A percentile compares a stretch with the other conserved stretches of the same genome.
Evolutionary conservation across 2,113 vertebrate genomes (phyloP).

Genomic region (Clarias macrocephalus): DNA sequence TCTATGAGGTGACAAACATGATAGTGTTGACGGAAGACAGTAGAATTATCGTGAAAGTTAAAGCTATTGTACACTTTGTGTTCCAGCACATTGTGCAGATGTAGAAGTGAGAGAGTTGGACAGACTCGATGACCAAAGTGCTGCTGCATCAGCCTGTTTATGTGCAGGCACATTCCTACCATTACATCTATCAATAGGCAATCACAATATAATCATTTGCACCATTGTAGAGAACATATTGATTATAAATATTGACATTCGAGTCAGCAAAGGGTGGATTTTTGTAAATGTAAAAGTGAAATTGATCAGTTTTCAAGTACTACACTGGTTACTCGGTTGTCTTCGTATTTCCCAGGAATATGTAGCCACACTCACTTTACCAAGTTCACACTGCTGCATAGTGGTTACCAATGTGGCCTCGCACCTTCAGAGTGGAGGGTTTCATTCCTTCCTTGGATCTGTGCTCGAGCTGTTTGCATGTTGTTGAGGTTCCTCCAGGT

Average conservation of each 20-base stretch:
- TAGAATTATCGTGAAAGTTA: neutral
- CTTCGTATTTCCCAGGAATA: neutral
- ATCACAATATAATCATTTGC: neutral
- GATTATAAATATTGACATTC: neutral
- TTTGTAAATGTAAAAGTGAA: neutral
- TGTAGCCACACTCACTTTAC: neutral
- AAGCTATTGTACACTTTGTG: neutral
- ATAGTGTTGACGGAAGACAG: neutral
- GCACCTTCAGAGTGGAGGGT: too few relatives aligned
- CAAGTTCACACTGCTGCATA: too few relatives aligned
- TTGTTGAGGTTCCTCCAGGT: too few relatives aligned
- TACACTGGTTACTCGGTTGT: neutral
- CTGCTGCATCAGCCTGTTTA: neutral
- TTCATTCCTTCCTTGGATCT: too few relatives aligned
- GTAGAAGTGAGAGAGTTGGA: neutral
- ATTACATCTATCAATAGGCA: neutral
- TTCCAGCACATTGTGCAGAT: neutral
- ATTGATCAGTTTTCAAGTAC: neutral
- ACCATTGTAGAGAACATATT: neutral
- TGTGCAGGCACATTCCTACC: neutral
- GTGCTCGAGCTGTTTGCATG: too few relatives aligned
- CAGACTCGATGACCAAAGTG: neutral
- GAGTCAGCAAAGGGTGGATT: neutral
- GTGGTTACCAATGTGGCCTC: too few relatives aligned
- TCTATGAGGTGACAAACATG: neutral